A percentile compares a stretch with the other conserved stretches of the same genome.
phyloP scores from a whole-genome alignment of 1,140 invertebrate species.

The Trichonephila clavata region DNA sequence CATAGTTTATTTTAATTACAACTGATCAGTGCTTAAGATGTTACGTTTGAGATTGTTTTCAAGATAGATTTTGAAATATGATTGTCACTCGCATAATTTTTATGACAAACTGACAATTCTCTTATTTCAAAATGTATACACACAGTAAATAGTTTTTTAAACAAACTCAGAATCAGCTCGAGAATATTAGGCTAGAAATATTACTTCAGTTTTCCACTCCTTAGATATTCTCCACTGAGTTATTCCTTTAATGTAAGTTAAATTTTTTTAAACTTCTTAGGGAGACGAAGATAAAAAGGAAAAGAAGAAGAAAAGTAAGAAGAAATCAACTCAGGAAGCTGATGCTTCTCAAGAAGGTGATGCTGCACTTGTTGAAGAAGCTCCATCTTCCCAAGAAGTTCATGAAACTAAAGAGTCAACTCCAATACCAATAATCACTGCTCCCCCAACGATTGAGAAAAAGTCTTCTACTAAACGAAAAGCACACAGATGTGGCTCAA shows the following conservation, averaged over 20 bases:
- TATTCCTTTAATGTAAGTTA: too few relatives aligned
- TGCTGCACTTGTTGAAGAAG: conserved; percentile 79
- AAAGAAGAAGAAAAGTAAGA: conserved; percentile 86
- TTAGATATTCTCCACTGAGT: too few relatives aligned
- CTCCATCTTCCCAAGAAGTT: conserved; percentile 78
- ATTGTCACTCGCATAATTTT: too few relatives aligned
- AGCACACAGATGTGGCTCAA: conserved; percentile 89
- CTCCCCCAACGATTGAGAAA: conserved; percentile 40
- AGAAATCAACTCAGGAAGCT: conserved; percentile 89
- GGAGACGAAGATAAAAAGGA: conserved; percentile 89
- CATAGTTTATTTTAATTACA: too few relatives aligned
- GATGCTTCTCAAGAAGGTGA: conserved; percentile 81
- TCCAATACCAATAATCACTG: neutral
- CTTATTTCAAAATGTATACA: neutral
- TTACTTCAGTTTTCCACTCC: too few relatives aligned
- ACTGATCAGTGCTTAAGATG: too few relatives aligned
- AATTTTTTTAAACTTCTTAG: conserved; percentile 75
- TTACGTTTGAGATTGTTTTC: too few relatives aligned
- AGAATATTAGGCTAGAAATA: neutral
- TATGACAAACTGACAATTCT: too few relatives aligned
- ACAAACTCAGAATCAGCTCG: neutral
- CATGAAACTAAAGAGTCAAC: conserved; percentile 77
- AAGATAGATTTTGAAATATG: too few relatives aligned
- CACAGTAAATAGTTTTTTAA: neutral
- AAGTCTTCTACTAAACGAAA: conserved; percentile 91